Evolutionary conservation across 2,888 invertebrate species (phyloP), one percentile per base, ranked within the genome.

Genomic region (Sicus ferrugineus): DNA sequence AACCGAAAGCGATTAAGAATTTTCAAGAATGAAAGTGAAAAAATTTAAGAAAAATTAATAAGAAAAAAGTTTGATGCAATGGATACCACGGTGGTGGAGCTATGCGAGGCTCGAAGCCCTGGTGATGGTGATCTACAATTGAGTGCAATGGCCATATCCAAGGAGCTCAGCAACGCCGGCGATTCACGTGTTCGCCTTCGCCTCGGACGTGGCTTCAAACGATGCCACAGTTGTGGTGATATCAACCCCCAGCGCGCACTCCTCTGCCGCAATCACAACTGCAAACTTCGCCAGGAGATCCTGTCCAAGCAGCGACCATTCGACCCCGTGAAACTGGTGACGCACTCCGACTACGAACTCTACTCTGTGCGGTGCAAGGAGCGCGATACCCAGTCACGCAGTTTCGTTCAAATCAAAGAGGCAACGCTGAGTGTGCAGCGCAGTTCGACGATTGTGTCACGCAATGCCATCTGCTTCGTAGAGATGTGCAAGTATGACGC

Each of bases 191-290:
- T 54, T 1, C 52, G 34, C n/a, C 6, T 61, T n/a, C 67, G 73
- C 3, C 75, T 77, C 14, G 70, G 80, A 38, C 82, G 93, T 63
- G 93, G 93, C 5, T 88, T 93, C 0, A 87, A 90, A 74, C 91
- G 90, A 78, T 94, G 93, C 79, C 89, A 89, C 0, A 90, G 90
- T 78, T 94, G 94, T 85, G 91, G 92, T 0, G 89, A 89, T 1
- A 89, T 89, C 73, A 94, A 93, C 83, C 93, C 93, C 2, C 92
- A 92, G 0, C 86, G 93, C 67, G 91, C 92, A 2, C 72, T 77
- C 26, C 68, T 82, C 1, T 83, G 83, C 64, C 76, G 79, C 5
- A 83, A 83, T 69, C 19, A 59, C 2, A 67, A 74, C 4, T 83
- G 83, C 31, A 75, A 79, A n/a, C 76, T 81, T 19, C 76, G 82